Evolutionary conservation across 1,140 invertebrate genomes (phyloP).

Genomic region (Stenopsyche tienmushanensis): DNA sequence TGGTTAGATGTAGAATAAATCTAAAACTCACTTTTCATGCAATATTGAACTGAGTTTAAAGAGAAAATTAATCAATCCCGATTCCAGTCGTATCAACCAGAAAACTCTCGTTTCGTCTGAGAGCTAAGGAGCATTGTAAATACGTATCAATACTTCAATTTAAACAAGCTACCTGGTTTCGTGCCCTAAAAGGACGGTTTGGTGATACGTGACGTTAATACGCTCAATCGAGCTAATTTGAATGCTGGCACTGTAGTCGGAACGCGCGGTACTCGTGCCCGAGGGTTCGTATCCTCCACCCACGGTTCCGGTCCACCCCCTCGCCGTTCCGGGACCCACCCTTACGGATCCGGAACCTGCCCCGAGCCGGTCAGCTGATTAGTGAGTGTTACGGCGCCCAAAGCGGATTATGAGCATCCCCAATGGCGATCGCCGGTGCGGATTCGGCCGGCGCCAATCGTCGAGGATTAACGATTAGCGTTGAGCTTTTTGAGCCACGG

Average conservation of each 20-base stretch:
- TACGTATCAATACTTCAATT: too few species aligned
- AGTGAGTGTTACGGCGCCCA: conserved; percentile 29
- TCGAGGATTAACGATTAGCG: conserved; percentile 19
- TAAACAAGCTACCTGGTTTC: not conserved
- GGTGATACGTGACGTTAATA: not conserved
- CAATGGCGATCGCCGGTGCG: conserved; percentile 6
- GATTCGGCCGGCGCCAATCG: conserved; percentile 21
- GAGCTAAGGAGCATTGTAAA: too few species aligned
- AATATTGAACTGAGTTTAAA: too few species aligned
- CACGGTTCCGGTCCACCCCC: too few species aligned
- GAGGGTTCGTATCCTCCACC: too few species aligned
- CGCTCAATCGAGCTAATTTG: not conserved
- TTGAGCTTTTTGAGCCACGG: conserved; percentile 23
- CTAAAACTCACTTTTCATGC: too few species aligned
- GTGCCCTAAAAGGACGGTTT: not conserved
- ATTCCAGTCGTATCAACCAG: too few species aligned
- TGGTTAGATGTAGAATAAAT: too few species aligned
- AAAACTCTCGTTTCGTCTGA: too few species aligned
- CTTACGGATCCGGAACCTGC: not conserved
- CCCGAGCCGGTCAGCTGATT: conserved; percentile 36
- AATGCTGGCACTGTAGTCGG: not conserved
- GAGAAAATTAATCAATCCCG: too few species aligned
- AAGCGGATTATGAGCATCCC: conserved; percentile 30
- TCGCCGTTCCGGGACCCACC: not conserved
- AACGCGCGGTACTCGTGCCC: too few species aligned